Evolutionary conservation across 2,888 invertebrate genomes (phyloP).

Genomic region (Caenorhabditis imperialis): DNA sequence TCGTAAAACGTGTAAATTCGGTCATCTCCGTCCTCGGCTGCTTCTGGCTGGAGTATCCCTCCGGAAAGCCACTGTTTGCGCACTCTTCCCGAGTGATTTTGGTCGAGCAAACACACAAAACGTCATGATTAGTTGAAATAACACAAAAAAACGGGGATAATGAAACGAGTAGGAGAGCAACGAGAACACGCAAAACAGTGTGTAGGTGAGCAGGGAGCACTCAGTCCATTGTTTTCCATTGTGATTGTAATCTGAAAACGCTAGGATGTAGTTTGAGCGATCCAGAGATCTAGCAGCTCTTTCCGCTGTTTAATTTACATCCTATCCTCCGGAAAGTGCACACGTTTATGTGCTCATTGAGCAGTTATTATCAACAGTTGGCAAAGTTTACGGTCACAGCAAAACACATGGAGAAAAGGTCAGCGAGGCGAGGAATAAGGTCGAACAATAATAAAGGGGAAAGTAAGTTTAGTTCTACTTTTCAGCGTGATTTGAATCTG

Average conservation of each 20-base stretch:
- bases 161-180: too few species aligned
- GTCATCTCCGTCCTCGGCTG: too few species aligned
- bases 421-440: neutral
- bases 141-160: too few species aligned
- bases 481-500: too few species aligned
- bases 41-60: constrained; percentile 19
- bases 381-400: too few species aligned
- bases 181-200: constrained; percentile 14
- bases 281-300: too few species aligned
- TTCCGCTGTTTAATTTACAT: neutral
- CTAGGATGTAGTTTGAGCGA: too few species aligned
- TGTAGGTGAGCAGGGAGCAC: constrained; percentile 20
- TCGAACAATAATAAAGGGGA: too few species aligned
- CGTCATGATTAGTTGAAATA: constrained; percentile 32
- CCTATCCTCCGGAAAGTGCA: neutral
- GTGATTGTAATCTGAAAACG: too few species aligned
- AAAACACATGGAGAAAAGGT: constrained; percentile 5
- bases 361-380: constrained; percentile 14
- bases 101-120: constrained; percentile 28
- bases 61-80: constrained; percentile 40
- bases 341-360: constrained; percentile 9
- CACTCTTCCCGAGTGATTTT: constrained; percentile 19
- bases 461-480: too few species aligned
- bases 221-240: too few species aligned
- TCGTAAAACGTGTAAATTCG: too few species aligned